Evolutionary conservation across 1,140 invertebrate species (phyloP).

Genomic region (Nixonia krombeini): DNA sequence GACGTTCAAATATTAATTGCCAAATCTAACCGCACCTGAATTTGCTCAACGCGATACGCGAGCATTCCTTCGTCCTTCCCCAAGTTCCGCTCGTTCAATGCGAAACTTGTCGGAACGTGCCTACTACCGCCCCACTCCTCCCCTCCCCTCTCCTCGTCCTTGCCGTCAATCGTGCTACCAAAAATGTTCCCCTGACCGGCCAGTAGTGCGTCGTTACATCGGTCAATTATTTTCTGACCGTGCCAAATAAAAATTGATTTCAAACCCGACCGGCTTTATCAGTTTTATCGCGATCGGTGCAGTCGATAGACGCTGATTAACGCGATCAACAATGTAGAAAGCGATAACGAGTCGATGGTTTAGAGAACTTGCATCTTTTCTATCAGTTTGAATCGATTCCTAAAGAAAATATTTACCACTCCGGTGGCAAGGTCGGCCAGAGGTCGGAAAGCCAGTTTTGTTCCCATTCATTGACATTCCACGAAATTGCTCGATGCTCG

Average conservation of each 20-base stretch:
- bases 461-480: background rate
- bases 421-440: too few relatives aligned
- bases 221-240: background rate
- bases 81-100: slow-evolving; percentile 1
- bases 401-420: background rate
- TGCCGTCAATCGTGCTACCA: too few relatives aligned
- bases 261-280: background rate
- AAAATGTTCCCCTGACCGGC: background rate
- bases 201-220: background rate
- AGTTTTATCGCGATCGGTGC: background rate
- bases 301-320: background rate
- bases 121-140: too few relatives aligned
- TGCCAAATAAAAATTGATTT: background rate
- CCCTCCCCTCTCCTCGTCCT: too few relatives aligned
- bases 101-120: too few relatives aligned
- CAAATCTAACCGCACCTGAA: slow-evolving; percentile 62
- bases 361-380: background rate
- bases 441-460: too few relatives aligned
- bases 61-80: background rate
- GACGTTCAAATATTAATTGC: slow-evolving; percentile 70
- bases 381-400: background rate
- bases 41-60: slow-evolving; percentile 52
- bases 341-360: background rate
- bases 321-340: background rate
- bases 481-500: too few relatives aligned